Conservation (phyloP, 2,797 vertebrate species). For the Gymnothorax reevesii region DNA sequence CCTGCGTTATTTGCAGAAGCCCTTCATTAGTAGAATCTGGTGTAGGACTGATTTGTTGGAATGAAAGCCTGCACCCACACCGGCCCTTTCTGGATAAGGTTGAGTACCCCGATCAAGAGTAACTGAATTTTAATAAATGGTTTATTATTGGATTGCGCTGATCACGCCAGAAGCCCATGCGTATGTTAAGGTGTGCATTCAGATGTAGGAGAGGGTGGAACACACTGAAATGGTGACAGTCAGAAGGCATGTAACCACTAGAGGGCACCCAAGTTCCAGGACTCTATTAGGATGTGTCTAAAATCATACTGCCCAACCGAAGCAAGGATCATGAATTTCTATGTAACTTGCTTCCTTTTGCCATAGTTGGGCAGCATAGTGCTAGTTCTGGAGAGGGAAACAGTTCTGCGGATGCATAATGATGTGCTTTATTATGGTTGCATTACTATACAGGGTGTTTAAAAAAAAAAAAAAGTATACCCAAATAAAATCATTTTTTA, state of each 20-base stretch:
- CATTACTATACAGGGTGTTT: too few species aligned
- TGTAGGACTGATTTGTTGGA: too few species aligned
- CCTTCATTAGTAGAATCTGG: too few species aligned
- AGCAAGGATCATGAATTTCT: too few species aligned
- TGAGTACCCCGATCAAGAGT: too few species aligned
- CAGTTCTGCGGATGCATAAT: neutral
- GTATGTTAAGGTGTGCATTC: neutral
- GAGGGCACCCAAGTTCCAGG: neutral
- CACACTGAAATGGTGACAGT: neutral
- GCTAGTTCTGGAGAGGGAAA: neutral
- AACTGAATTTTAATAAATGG: neutral
- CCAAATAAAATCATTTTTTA: too few species aligned
- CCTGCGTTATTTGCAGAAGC: too few species aligned
- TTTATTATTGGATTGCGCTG: neutral
- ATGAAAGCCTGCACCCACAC: too few species aligned
- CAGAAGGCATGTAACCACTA: neutral
- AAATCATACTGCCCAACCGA: too few species aligned
- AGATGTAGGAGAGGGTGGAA: neutral
- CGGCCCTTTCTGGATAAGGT: too few species aligned
- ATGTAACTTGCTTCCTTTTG: too few species aligned
- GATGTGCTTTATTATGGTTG: neutral
- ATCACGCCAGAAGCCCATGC: neutral
- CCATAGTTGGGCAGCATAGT: neutral
- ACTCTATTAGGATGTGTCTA: neutral
- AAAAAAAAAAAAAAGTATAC: too few species aligned